A percentile compares a stretch with the other conserved stretches of the same genome.
phyloP scores from a whole-genome alignment of 1,140 invertebrate species.

The Heterodera carotae region DNA sequence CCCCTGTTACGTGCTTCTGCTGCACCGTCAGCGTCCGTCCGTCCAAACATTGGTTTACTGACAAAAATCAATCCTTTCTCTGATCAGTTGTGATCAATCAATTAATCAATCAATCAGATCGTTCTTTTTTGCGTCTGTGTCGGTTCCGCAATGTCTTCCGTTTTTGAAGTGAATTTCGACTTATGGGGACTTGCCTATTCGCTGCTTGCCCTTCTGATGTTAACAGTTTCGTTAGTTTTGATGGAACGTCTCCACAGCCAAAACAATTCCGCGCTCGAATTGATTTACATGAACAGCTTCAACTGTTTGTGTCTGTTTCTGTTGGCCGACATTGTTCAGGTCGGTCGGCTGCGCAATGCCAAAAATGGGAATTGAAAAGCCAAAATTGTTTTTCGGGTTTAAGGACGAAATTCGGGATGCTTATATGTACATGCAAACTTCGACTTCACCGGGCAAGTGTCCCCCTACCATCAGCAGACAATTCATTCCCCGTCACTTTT shows the following conservation, averaged over 20 bases:
- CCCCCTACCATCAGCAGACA: not conserved
- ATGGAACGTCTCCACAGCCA: constrained; percentile 66
- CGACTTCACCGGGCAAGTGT: not conserved
- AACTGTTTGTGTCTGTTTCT: constrained; percentile 50
- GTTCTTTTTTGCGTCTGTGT: constrained; percentile 38
- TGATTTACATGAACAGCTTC: constrained; percentile 53
- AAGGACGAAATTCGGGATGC: constrained; percentile 51
- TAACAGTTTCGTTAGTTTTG: constrained; percentile 68
- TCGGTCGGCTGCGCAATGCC: constrained; percentile 46
- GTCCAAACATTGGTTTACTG: constrained; percentile 15
- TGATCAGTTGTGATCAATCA: too few relatives aligned
- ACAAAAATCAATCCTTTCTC: too few relatives aligned
- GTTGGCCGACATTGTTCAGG: constrained; percentile 58
- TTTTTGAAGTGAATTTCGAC: constrained; percentile 69
- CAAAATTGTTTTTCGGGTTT: too few relatives aligned
- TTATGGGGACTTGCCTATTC: constrained; percentile 67
- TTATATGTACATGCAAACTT: constrained; percentile 44
- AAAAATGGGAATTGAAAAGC: not conserved
- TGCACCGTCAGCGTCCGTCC: constrained; percentile 54
- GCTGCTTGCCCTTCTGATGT: constrained; percentile 67
- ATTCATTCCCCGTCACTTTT: not conserved
- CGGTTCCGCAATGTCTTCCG: constrained; percentile 43
- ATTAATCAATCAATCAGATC: not conserved
- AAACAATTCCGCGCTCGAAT: constrained; percentile 28
- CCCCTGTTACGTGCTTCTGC: constrained; percentile 66